Base-by-base conservation (phyloP, 2,113 vertebrate genomes). In the Bubo scandiacus region DNA sequence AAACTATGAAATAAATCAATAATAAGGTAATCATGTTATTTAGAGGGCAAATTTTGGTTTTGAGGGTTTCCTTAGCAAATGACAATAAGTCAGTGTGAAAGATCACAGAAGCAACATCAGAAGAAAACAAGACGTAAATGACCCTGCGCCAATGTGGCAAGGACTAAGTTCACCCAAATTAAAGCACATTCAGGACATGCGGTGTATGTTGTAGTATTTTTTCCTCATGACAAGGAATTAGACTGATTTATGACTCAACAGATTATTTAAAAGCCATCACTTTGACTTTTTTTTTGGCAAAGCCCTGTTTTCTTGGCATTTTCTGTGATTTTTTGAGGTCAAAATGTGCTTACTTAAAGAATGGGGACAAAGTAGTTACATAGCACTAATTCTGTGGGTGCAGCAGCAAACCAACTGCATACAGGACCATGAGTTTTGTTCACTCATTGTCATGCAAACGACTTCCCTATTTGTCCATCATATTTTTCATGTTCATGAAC, bases 1-100 rank as follows among this genome's bases (percentile, higher is more conserved):
- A 95, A 94, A 86, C 43, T 65, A 87, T 34, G 18, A 94, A 93
- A 90, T 87, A 88, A 96, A 97, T 94, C 97, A 81, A 96, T 94
- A 92, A 88, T 87, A 97, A 97, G 7, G n/a, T 66, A 94, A 97
- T 95, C 86, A 70, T 30, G 45, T 75, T 78, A 92, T 94, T 95
- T 84, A 95, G 74, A 91, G 81, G 47, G 67, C 74, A 92, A 66
- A 93, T 93, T 96, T 85, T 88, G 63, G 83, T 54, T 94, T 92
- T 88, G 73, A 92, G 74, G 49, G 55, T 91, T 97, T 94, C 70
- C 59, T 83, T 70, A 90, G 72, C 63, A 96, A 96, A 96, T 47
- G 43, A 52, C 72, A 90, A 15, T 75, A 85, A 92, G 34, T 52
- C 61, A 55, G 54, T 81, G 67, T 90, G 90, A 87, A 95, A 84